Base-by-base conservation (phyloP, 2,888 invertebrate species). In the Galeruca laticollis region DNA sequence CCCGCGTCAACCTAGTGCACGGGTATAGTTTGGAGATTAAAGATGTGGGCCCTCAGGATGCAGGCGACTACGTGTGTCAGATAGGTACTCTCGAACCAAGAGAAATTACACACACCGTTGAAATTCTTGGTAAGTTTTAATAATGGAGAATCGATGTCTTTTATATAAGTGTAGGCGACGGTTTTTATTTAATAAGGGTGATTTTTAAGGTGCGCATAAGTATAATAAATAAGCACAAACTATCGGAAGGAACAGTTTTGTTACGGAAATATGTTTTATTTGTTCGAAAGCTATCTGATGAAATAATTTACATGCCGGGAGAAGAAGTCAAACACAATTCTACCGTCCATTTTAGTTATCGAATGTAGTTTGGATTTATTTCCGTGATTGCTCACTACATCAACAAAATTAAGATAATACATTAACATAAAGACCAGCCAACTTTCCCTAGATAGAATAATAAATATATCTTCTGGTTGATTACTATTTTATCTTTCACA, bases 31-130 rank as follows among this genome's bases (percentile, higher is more conserved):
- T 91, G 76, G 89, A 90, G 84, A 90, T 91, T 80, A 87, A 88
- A 75, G 89, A 90, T 78, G 89, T 89, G 35, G 88, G 88, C 75
- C 88, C 90, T 54, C 88, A 89, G 82, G 91, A 91, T 84, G 90
- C 90, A 40, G 91, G 91, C 26, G 90, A 90, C 85, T 91, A 91
- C 81, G 88, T 90, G 70, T 91, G 91, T 83, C 91, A 91, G 85
- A 89, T 91, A 78, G 90, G 89, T 73, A 91, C 90, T 43, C 86
- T 90, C 78, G 88, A 89, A 74, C 90, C 90, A 35, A 86, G 88
- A 73, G 90, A 91, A 85, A 90, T 91, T 76, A 89, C 89, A 64
- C 91, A 91, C 81, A 90, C 90, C 56, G 88, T 91, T 52, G 90
- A 91, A 84, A 90, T 91, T 80, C 85, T 91, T 69, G 90, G 91